Evolutionary conservation across 2,797 vertebrate genomes (phyloP).

Genomic region (Sebastes flavidus): DNA sequence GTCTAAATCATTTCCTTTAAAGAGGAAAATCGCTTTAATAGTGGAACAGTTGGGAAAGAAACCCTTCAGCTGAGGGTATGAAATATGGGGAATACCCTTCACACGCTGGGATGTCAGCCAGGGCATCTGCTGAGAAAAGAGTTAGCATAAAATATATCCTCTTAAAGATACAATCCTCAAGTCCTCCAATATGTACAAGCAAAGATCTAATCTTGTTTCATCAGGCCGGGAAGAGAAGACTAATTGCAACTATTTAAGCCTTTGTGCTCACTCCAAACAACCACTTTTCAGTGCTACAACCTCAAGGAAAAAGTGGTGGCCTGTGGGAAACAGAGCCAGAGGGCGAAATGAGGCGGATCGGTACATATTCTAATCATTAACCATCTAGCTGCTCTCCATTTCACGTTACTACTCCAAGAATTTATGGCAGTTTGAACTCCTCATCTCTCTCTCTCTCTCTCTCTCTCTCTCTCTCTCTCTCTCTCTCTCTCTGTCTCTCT

Average conservation of each 20-base stretch:
- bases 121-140: slow-evolving; percentile 38
- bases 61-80: slow-evolving; percentile 9
- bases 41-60: slow-evolving; percentile 17
- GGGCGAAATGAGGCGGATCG: slow-evolving; percentile 59
- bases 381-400: slow-evolving; percentile 48
- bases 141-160: slow-evolving; percentile 27
- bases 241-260: slow-evolving; percentile 27
- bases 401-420: slow-evolving; percentile 54
- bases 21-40: neutral
- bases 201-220: slow-evolving; percentile 15
- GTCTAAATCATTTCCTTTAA: neutral
- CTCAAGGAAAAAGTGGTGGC: slow-evolving; percentile 13
- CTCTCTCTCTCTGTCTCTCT: neutral
- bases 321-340: slow-evolving; percentile 57
- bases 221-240: neutral
- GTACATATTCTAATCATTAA: slow-evolving; percentile 69
- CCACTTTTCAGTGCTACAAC: slow-evolving; percentile 7
- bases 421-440: slow-evolving; percentile 68
- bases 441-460: slow-evolving; percentile 16
- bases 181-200: neutral
- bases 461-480: neutral
- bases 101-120: slow-evolving; percentile 47
- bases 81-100: slow-evolving; percentile 52
- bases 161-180: neutral
- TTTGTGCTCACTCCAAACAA: slow-evolving; percentile 16